These are phyloP conservation scores for Phenacoccus solenopsis DNA, from an alignment of 1,140 invertebrate genomes.

Conservation along the genomic window DNA sequence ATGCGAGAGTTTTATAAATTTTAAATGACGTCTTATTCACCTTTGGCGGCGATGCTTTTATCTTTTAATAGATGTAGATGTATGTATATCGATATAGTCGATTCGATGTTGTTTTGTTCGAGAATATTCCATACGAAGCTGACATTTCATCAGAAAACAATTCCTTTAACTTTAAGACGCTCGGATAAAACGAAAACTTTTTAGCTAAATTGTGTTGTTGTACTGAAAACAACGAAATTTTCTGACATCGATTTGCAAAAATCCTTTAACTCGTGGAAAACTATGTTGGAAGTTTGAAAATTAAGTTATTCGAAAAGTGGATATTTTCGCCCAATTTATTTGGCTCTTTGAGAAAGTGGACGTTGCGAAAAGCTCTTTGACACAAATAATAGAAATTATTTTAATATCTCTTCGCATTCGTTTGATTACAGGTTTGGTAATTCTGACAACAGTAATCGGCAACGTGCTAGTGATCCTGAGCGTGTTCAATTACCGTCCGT, in stretches of 20 bases:
- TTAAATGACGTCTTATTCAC: too few species aligned
- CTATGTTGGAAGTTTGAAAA: neutral
- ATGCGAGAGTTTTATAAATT: too few species aligned
- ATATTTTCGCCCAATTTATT: neutral
- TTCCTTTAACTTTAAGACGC: neutral
- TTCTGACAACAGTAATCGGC: slow-evolving; percentile 82
- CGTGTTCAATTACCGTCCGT: slow-evolving; percentile 87
- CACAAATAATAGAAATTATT: too few species aligned
- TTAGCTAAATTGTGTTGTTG: neutral
- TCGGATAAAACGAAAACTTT: neutral
- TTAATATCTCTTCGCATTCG: neutral
- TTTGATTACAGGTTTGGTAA: slow-evolving; percentile 58
- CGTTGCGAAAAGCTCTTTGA: neutral
- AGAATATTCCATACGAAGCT: neutral
- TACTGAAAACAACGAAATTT: neutral
- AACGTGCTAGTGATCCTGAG: slow-evolving; percentile 91
- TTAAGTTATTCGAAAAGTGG: neutral
- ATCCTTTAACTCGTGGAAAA: neutral
- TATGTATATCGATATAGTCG: too few species aligned
- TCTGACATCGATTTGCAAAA: too few species aligned
- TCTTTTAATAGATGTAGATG: too few species aligned
- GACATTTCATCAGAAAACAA: neutral
- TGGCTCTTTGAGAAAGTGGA: neutral
- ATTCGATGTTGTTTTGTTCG: neutral
- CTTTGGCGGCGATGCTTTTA: too few species aligned